A percentile compares a stretch with the other conserved stretches of the same genome.
Conservation (phyloP, 2,113 vertebrate genomes). For the Pseudois nayaur region DNA sequence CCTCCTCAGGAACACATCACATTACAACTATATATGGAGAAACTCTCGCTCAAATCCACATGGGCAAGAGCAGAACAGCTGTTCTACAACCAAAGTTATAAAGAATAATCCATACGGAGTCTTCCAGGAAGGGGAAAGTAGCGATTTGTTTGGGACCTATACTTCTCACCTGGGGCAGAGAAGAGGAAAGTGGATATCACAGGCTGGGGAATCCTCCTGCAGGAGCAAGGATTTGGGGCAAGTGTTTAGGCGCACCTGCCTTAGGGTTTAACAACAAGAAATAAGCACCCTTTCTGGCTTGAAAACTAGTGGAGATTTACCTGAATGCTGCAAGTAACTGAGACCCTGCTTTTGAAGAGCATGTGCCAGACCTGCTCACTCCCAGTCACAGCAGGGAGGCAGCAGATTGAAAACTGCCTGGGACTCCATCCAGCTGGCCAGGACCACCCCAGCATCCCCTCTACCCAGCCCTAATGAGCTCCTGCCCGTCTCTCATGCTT, state of each 20-base stretch:
- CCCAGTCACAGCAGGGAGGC: not conserved
- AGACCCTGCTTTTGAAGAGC: not conserved
- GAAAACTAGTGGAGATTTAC: not conserved
- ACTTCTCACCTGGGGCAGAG: not conserved
- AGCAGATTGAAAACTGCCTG: not conserved
- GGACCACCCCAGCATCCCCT: not conserved
- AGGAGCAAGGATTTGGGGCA: not conserved
- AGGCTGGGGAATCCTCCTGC: not conserved
- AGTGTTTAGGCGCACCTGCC: not conserved
- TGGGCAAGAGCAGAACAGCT: not conserved
- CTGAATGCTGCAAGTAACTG: not conserved
- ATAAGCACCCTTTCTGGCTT: not conserved
- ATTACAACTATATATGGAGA: not conserved
- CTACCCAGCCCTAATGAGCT: not conserved
- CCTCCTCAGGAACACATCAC: not conserved
- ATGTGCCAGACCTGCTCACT: not conserved
- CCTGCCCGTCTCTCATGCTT: not conserved
- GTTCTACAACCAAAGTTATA: not conserved
- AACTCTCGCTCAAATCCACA: rapidly evolving
- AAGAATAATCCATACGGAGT: not conserved
- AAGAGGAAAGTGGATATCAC: not conserved
- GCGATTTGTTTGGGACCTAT: not conserved
- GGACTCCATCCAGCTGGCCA: not conserved
- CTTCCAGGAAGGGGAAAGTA: not conserved
- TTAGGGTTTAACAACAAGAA: not conserved